Percentiles rank a stretch among this genome's conserved stretches.
phyloP scores from a whole-genome alignment of 2,797 vertebrate genomes.

The Iguana delicatissima region DNA sequence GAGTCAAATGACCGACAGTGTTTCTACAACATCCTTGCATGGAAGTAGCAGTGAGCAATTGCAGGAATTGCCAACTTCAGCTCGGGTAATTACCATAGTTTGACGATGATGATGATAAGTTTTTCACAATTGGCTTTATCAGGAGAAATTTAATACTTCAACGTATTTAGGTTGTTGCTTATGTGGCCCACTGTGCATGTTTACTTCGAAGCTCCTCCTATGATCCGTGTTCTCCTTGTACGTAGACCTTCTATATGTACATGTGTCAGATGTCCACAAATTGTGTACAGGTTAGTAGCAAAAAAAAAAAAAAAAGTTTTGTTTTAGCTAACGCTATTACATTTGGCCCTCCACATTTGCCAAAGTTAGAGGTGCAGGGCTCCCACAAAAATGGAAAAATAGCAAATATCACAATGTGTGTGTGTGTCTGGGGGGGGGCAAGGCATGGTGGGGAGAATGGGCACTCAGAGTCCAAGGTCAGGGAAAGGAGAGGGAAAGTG shows the following conservation, averaged over 20 bases:
- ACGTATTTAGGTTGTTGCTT: background rate
- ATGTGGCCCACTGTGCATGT: background rate
- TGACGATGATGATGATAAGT: background rate
- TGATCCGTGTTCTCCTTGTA: background rate
- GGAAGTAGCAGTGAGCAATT: slow-evolving; percentile 71
- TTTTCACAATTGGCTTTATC: slow-evolving; percentile 29
- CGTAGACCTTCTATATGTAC: background rate
- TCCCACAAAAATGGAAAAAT: no score
- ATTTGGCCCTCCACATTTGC: no score
- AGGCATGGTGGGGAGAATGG: no score
- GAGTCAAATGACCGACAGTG: slow-evolving; percentile 69
- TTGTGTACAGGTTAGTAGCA: background rate
- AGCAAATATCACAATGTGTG: no score
- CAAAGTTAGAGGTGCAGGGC: no score
- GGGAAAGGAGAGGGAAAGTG: no score
- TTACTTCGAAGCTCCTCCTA: slow-evolving; percentile 11
- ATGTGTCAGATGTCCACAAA: background rate
- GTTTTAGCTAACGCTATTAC: no score
- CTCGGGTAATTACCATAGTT: slow-evolving; percentile 77
- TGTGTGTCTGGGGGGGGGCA: no score
- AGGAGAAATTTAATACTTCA: background rate
- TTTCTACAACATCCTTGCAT: slow-evolving; percentile 67
- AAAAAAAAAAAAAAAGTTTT: background rate
- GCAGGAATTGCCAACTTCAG: slow-evolving; percentile 75
- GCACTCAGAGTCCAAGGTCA: no score